phyloP scores from a whole-genome alignment of 1,140 invertebrate genomes.

The Babylonia areolata region DNA sequence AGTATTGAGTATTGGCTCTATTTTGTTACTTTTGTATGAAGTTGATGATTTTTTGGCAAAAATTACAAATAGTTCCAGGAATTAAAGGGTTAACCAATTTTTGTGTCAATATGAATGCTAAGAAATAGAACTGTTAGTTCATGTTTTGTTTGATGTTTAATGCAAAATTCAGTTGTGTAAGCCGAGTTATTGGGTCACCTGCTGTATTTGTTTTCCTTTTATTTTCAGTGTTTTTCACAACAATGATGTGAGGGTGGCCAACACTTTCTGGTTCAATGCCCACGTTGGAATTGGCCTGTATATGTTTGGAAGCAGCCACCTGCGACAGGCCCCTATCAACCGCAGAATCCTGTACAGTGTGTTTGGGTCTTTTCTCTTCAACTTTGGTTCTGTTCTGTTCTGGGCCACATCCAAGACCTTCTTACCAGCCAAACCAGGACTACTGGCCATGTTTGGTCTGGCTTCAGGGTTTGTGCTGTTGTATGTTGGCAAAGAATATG shows the following conservation, averaged over 20 bases:
- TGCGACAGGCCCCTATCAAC: slow-evolving; percentile 44
- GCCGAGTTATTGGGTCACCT: too few species aligned
- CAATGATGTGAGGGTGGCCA: slow-evolving; percentile 56
- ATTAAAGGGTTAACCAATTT: too few species aligned
- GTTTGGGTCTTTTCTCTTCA: slow-evolving; percentile 67
- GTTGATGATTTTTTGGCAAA: too few species aligned
- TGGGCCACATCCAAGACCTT: slow-evolving; percentile 63
- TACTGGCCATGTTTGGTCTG: slow-evolving; percentile 68
- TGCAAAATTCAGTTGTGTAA: too few species aligned
- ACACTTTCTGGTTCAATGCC: slow-evolving; percentile 68
- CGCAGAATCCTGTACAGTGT: slow-evolving; percentile 60
- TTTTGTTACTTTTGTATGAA: too few species aligned
- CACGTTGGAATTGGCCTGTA: slow-evolving; percentile 68
- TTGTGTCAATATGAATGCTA: too few species aligned
- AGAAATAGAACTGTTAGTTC: too few species aligned
- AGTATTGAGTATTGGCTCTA: too few species aligned
- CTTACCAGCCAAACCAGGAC: slow-evolving; percentile 74
- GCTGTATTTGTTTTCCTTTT: too few species aligned
- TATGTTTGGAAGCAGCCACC: slow-evolving; percentile 60
- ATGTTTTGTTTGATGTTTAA: too few species aligned
- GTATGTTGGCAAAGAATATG: slow-evolving; percentile 58
- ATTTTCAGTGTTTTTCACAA: slow-evolving; percentile 61
- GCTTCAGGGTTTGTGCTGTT: slow-evolving; percentile 52
- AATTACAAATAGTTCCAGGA: too few species aligned
- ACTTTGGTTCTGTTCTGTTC: slow-evolving; percentile 67